Percentiles rank a stretch among this genome's conserved stretches.
These are phyloP conservation scores for Sebastolobus altivelis DNA, from an alignment of 2,797 vertebrate genomes.

Conservation along the genomic window DNA sequence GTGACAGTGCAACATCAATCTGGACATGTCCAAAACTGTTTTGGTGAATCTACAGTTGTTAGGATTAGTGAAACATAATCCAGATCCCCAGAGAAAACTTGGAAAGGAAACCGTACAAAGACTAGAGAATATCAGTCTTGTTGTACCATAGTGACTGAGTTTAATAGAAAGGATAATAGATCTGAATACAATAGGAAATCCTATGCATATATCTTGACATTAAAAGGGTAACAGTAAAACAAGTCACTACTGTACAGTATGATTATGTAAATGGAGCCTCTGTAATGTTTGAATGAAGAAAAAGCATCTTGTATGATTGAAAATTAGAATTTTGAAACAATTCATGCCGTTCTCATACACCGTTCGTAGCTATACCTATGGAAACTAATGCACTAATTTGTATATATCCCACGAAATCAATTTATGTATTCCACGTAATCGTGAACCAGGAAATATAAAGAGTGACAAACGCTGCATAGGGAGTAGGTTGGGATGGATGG, in stretches of 20 bases:
- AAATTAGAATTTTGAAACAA: not conserved
- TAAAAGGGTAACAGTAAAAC: not conserved
- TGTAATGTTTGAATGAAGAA: not conserved
- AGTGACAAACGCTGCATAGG: no score
- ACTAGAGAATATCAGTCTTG: conserved; percentile 19
- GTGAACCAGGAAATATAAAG: no score
- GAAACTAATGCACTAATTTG: no score
- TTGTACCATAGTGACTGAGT: not conserved
- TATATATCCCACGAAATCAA: no score
- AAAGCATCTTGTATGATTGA: not conserved
- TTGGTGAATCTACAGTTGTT: conserved; percentile 58
- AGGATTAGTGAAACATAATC: conserved; percentile 62
- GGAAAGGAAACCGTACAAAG: conserved; percentile 50
- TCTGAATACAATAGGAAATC: conserved; percentile 2
- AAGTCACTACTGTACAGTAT: not conserved
- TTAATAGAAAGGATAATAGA: not conserved
- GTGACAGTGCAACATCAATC: conserved; percentile 47
- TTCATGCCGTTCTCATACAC: no score
- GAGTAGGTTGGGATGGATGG: no score
- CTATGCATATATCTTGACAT: not conserved
- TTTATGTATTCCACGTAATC: no score
- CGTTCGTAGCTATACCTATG: no score
- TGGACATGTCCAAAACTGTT: conserved; percentile 52
- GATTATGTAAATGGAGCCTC: not conserved
- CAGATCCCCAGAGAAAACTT: conserved; percentile 57